Base-by-base conservation (phyloP, 1,140 invertebrate genomes). In the Trachelipus rathkii region DNA sequence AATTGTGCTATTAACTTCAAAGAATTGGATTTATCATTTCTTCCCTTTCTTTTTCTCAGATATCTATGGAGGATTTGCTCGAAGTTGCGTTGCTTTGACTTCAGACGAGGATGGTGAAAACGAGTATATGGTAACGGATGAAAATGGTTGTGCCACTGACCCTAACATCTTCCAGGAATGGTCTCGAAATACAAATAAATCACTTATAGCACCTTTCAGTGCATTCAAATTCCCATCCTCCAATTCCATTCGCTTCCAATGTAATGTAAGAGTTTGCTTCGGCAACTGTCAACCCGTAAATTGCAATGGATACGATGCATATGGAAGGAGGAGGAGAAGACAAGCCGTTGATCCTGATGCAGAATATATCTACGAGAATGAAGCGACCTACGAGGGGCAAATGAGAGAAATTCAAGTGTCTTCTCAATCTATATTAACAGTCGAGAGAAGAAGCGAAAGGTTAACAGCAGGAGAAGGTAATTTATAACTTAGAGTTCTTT, bases 181-280 rank as follows among this genome's bases (percentile, higher is more conserved):
- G 95, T 91, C 94, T 80, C 91, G 93, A 79, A 93, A 93, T 83
- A 88, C 91, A 11, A 92, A 93, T 84, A 81, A 81, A 72, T 90
- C 92, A 11, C 85, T 97, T 23, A 87, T 92, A 83, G 94, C 94
- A 60, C 90, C 91, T 77, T 96, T 97, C 84, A 95, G 95, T 84
- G 95, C 95, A 6, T 97, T 97, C 84, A 97, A 97, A 84, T 97
- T 97, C 89, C 95, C 95, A 0, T 94, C 92, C 77, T 95, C 93
- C 82, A 95, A 96, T 82, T 96, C 95, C 83, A 94, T 97, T 82
- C 87, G 94, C 85, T 97, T 97, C 92, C 94, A 96, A 85, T 97
- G 95, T 84, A 96, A 96, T 84, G 95, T 97, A 83, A 88, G 95
- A 68, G 94, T 97, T 6, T 97, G 95, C 87, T 97, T 97, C 84